Base-by-base conservation (phyloP, 2,113 vertebrate species). In the Gorsachius goisagi region DNA sequence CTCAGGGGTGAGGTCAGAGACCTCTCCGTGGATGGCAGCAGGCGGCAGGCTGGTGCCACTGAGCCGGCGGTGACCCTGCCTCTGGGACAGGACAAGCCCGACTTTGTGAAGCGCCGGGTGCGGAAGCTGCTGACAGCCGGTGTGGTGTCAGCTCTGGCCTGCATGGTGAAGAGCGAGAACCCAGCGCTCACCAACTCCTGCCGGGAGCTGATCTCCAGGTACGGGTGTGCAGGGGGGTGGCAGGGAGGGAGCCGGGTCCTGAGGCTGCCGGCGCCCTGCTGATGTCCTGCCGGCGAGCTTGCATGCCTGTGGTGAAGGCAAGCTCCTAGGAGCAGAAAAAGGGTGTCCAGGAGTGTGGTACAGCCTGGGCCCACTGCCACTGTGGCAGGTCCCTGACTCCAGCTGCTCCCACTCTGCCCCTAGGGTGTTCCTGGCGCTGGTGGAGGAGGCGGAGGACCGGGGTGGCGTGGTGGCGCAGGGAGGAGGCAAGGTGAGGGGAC, bases 161-260 rank as follows among this genome's bases (percentile, higher is more conserved):
- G 99, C 93, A 99, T 99, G 99, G 98, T 99, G 82, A 99, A 99
- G 98, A 98, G 98, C 0, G 99, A 99, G 94, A 99, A 98, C 96
- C 98, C 98, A 0, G 98, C 98, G 2, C 98, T 99, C 82, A 99
- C 99, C 0, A 98, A 96, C 12, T 98, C 99, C 68, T 99, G 99
- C 77, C 97, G 98, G 66, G 99, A 99, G 97, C 98, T 99, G 71
- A 99, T 99, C n/a, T 98, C 99, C 95, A 99, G 99, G 99, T 99
- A 91, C 4, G 92, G 47, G 32, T 0, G 1, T 15, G 41, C 15
- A 0, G 11, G 4, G 19, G 33, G 19, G 5, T 11, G 22, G 20
- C 17, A 20, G 14, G 12, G 21, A 18, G 17, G 47, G 23, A 69
- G 27, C 17, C 12, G 30, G 7, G 15, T 2, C 44, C 15, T 14